Evolutionary conservation across 2,888 invertebrate species (phyloP).

Genomic region (Epistrophe eligans): DNA sequence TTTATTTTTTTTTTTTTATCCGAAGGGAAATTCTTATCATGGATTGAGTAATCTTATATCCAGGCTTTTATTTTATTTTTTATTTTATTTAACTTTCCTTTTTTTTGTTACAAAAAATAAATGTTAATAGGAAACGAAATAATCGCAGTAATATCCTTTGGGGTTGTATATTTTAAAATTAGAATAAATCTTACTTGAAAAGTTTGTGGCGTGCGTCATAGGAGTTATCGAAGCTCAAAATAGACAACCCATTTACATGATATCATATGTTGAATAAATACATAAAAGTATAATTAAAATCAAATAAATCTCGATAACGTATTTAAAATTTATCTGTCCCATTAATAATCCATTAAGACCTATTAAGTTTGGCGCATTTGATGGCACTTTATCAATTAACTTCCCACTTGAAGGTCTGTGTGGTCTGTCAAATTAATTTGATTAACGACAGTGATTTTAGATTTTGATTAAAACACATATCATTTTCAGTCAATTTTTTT

Average conservation of each 20-base stretch:
- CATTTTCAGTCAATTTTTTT: too few relatives aligned
- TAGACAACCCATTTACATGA: background rate
- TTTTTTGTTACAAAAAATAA: background rate
- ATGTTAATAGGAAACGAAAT: background rate
- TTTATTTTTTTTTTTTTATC: slow-evolving; percentile 28
- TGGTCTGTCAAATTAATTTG: slow-evolving; percentile 24
- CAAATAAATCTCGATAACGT: slow-evolving; percentile 41
- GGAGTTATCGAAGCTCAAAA: background rate
- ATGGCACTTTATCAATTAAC: slow-evolving; percentile 38
- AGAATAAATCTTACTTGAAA: background rate
- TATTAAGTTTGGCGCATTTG: slow-evolving; percentile 40
- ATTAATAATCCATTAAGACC: slow-evolving; percentile 24
- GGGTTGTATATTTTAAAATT: background rate
- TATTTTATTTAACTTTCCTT: too few relatives aligned
- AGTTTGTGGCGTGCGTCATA: background rate
- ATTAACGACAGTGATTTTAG: too few relatives aligned
- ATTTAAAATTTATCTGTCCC: slow-evolving; percentile 25
- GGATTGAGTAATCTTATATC: slow-evolving; percentile 18
- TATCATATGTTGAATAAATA: background rate
- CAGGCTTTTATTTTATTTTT: background rate
- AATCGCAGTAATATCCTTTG: background rate
- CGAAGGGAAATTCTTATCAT: slow-evolving; percentile 49
- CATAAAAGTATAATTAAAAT: slow-evolving; percentile 28
- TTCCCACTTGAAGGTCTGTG: slow-evolving; percentile 6
- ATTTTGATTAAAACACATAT: too few relatives aligned